Percentiles rank a stretch among this genome's conserved stretches.
These are phyloP conservation scores for Mastacembelus armatus DNA, from an alignment of 2,797 vertebrate genomes.

Conservation along the genomic window DNA sequence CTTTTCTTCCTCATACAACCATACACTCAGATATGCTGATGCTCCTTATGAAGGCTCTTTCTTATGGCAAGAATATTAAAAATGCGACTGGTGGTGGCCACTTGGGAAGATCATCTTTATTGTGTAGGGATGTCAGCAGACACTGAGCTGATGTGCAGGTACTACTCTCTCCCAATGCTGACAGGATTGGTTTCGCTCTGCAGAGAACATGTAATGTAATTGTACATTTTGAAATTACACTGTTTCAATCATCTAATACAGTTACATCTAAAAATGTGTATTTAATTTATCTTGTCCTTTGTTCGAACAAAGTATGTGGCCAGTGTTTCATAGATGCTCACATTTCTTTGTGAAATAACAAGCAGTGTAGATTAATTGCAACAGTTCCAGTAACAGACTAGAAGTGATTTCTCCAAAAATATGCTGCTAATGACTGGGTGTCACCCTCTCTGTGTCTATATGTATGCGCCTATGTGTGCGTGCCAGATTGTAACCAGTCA, in stretches of 20 bases:
- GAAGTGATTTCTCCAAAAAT: constrained; percentile 53
- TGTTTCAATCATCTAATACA: constrained; percentile 54
- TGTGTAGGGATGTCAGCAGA: constrained; percentile 63
- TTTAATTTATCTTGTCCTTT: constrained; percentile 45
- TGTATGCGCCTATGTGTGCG: constrained; percentile 29
- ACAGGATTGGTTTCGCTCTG: constrained; percentile 60
- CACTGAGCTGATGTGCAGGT: constrained; percentile 59
- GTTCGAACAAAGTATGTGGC: constrained; percentile 41
- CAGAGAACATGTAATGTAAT: constrained; percentile 54
- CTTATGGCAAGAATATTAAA: constrained; percentile 73
- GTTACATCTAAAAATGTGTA: constrained; percentile 41
- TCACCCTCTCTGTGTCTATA: constrained; percentile 38
- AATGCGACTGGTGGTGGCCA: constrained; percentile 60
- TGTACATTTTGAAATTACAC: constrained; percentile 61
- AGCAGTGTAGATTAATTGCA: constrained; percentile 68
- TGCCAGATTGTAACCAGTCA: constrained; percentile 63
- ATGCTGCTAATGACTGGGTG: constrained; percentile 66
- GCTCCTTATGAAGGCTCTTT: constrained; percentile 56
- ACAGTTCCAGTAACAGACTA: constrained; percentile 53
- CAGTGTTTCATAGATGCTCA: constrained; percentile 47
- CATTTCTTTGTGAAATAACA: constrained; percentile 65
- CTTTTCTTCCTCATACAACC: constrained; percentile 58
- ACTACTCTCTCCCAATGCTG: constrained; percentile 45
- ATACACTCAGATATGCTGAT: constrained; percentile 66
- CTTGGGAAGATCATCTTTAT: constrained; percentile 70